These are phyloP conservation scores for Naso thynnoides DNA, from an alignment of 2,797 vertebrate genomes.

Conservation along the genomic window DNA sequence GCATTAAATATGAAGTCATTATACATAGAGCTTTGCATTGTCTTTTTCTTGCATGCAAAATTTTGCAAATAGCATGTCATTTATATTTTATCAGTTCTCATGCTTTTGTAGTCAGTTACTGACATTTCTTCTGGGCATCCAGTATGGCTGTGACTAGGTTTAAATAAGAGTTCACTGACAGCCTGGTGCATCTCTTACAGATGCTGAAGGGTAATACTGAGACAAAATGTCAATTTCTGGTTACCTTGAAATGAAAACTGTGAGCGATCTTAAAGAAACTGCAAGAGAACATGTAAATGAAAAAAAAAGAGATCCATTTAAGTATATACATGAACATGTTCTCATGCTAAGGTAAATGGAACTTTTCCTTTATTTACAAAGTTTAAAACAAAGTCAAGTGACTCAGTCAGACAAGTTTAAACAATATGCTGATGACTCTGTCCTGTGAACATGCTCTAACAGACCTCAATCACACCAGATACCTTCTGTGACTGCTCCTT, in stretches of 20 bases:
- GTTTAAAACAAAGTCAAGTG: conserved; percentile 52
- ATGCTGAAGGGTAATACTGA: no score
- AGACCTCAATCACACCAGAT: conserved; percentile 60
- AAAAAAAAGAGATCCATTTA: neutral
- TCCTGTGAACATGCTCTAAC: conserved; percentile 41
- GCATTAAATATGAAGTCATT: neutral
- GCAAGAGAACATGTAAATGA: neutral
- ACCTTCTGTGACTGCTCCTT: conserved; percentile 27
- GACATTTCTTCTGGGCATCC: no score
- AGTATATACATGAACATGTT: neutral
- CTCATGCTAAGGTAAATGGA: conserved; percentile 2
- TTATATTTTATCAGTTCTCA: conserved; percentile 1
- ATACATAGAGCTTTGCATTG: neutral
- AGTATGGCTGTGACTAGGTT: no score
- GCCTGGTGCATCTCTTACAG: no score
- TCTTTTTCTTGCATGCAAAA: conserved; percentile 1
- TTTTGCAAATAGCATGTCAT: conserved; percentile 5
- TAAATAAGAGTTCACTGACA: no score
- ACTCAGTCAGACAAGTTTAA: conserved; percentile 70
- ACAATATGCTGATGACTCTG: conserved; percentile 66
- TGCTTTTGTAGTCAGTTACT: no score
- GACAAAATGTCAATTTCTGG: no score
- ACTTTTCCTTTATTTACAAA: neutral
- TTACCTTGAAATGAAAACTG: neutral
- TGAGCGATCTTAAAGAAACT: neutral